Conservation (phyloP, 2,797 vertebrate species). For the Melanotaenia nigrans region DNA sequence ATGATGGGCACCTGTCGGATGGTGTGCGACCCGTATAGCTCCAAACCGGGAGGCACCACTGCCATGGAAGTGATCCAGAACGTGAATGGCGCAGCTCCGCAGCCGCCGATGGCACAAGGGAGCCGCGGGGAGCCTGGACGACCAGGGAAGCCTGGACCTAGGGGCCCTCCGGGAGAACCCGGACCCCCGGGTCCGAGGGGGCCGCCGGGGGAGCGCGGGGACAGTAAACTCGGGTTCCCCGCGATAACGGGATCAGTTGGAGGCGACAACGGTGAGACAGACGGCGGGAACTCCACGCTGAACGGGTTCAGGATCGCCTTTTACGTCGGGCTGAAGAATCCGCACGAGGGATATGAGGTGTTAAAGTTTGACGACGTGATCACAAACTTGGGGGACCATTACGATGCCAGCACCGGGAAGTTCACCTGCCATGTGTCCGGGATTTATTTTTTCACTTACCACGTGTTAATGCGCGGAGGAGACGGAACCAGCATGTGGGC, state of each 20-base stretch:
- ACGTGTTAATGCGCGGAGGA: slow-evolving; percentile 94
- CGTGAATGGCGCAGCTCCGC: slow-evolving; percentile 84
- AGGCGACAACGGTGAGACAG: slow-evolving; percentile 77
- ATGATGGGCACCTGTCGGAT: slow-evolving; percentile 98
- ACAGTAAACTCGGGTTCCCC: slow-evolving; percentile 79
- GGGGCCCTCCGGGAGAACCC: slow-evolving; percentile 88
- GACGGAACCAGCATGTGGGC: slow-evolving; percentile 99
- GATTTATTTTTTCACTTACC: slow-evolving; percentile 97
- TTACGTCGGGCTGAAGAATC: slow-evolving; percentile 95
- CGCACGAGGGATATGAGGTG: slow-evolving; percentile 95
- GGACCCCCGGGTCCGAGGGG: slow-evolving; percentile 91
- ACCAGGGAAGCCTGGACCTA: slow-evolving; percentile 88
- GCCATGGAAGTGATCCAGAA: slow-evolving; percentile 91
- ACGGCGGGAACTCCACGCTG: slow-evolving; percentile 79
- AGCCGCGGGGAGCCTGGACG: slow-evolving; percentile 89
- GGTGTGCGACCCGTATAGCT: slow-evolving; percentile 93
- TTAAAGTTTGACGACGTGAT: slow-evolving; percentile 97
- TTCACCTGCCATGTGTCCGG: slow-evolving; percentile 95
- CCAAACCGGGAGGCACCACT: slow-evolving; percentile 79
- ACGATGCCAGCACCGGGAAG: slow-evolving; percentile 91
- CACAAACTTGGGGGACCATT: slow-evolving; percentile 94
- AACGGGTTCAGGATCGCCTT: slow-evolving; percentile 89
- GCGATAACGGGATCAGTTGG: slow-evolving; percentile 73
- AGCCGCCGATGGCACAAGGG: slow-evolving; percentile 87
- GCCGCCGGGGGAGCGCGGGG: slow-evolving; percentile 87